Percentiles rank a stretch among this genome's conserved stretches.
These are phyloP conservation scores for Oreotrochilus melanogaster DNA, from an alignment of 2,113 vertebrate species.

Conservation along the genomic window DNA sequence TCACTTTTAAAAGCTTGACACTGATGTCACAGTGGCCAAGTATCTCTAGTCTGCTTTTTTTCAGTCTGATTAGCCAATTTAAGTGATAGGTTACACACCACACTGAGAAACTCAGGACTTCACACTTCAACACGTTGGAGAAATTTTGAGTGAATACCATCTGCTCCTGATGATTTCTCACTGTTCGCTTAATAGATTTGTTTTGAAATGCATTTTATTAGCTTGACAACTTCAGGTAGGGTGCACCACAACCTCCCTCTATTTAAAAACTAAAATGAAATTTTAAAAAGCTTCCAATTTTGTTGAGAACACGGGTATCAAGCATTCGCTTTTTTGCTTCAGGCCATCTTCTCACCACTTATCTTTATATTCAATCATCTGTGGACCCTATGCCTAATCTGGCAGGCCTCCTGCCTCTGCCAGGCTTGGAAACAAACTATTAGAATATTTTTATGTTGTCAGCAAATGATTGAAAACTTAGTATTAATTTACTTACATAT, in stretches of 20 bases:
- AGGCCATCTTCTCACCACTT: constrained; percentile 8
- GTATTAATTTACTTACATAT: background rate
- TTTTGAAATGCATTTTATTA: background rate
- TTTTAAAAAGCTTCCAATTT: background rate
- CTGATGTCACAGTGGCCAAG: background rate
- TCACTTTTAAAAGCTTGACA: background rate
- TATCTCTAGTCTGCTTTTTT: background rate
- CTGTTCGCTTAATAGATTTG: constrained; percentile 43
- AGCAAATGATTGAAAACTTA: background rate
- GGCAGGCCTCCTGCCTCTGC: background rate
- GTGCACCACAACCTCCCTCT: background rate
- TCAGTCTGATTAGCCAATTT: background rate
- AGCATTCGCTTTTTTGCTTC: background rate
- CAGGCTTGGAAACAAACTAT: background rate
- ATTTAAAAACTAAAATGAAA: background rate
- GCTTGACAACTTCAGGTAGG: background rate
- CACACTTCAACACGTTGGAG: constrained; percentile 39
- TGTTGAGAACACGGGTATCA: background rate
- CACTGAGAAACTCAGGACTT: constrained; percentile 23
- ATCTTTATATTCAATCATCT: background rate
- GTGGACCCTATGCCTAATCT: background rate
- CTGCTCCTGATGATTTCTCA: constrained; percentile 9
- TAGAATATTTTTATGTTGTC: background rate
- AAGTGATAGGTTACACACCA: constrained; percentile 61
- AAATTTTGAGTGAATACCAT: constrained; percentile 48